A percentile compares a stretch with the other conserved stretches of the same genome.
phyloP scores from a whole-genome alignment of 2,113 vertebrate species.

The Megaleporinus macrocephalus region DNA sequence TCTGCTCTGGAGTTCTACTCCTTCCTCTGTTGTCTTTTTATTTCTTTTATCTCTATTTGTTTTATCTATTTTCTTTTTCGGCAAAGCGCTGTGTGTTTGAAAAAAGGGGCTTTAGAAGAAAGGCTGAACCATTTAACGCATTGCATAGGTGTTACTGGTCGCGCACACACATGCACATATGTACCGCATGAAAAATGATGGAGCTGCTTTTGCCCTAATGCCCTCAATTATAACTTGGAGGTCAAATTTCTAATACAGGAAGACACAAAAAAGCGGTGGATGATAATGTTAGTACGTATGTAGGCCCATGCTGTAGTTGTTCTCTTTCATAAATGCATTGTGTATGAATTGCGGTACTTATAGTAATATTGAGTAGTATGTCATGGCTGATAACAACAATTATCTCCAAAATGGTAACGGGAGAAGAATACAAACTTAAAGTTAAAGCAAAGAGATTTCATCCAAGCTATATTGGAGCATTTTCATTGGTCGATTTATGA shows the following conservation, averaged over 20 bases:
- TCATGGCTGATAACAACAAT: no score
- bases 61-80: background rate
- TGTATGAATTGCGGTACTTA: no score
- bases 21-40: background rate
- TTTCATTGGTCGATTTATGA: no score
- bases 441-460: no score
- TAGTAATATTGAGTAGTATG: no score
- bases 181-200: background rate
- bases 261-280: background rate
- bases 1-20: conserved; percentile 13
- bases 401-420: no score
- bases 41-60: conserved; percentile 7
- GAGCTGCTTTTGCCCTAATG: conserved; percentile 17
- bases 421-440: no score
- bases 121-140: background rate
- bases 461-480: no score
- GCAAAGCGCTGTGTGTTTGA: background rate
- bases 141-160: background rate
- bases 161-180: background rate
- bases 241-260: background rate
- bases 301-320: background rate
- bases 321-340: no score
- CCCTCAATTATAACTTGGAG: background rate
- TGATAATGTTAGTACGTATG: background rate
- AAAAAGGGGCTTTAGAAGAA: background rate